These are phyloP conservation scores for Ophion ventricosus DNA, from an alignment of 2,888 invertebrate species.

Conservation along the genomic window DNA sequence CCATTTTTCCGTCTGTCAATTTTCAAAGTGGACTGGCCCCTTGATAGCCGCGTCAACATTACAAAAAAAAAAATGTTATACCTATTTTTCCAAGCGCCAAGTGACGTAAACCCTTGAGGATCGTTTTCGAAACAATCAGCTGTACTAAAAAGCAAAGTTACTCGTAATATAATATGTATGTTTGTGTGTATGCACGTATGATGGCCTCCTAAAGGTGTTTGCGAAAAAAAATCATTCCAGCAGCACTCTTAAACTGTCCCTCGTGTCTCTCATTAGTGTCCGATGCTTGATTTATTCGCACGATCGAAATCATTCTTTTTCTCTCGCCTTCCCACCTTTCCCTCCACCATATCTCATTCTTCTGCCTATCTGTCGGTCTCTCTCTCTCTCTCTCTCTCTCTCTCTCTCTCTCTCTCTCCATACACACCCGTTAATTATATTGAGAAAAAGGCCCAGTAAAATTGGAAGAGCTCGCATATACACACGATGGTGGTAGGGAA, in stretches of 20 bases:
- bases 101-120: too few species aligned
- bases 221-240: constrained; percentile 39
- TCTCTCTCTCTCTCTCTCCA: constrained; percentile 17
- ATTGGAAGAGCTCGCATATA: constrained; percentile 41
- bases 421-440: constrained; percentile 61
- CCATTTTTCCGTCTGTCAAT: too few species aligned
- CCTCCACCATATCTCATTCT: neutral
- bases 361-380: too few species aligned
- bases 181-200: neutral
- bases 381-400: constrained; percentile 6
- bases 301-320: constrained; percentile 39
- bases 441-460: constrained; percentile 31
- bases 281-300: constrained; percentile 66
- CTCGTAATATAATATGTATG: too few species aligned
- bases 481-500: constrained; percentile 31
- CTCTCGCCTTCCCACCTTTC: constrained; percentile 4
- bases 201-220: constrained; percentile 41
- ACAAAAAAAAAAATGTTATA: too few species aligned
- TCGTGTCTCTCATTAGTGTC: constrained; percentile 60
- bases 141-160: too few species aligned
- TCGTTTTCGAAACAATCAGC: too few species aligned
- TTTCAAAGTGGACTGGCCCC: too few species aligned
- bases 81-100: too few species aligned
- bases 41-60: too few species aligned
- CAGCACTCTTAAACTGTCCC: constrained; percentile 35